These are phyloP conservation scores for Dascillus cervinus DNA, from an alignment of 2,888 invertebrate species.

Conservation along the genomic window DNA sequence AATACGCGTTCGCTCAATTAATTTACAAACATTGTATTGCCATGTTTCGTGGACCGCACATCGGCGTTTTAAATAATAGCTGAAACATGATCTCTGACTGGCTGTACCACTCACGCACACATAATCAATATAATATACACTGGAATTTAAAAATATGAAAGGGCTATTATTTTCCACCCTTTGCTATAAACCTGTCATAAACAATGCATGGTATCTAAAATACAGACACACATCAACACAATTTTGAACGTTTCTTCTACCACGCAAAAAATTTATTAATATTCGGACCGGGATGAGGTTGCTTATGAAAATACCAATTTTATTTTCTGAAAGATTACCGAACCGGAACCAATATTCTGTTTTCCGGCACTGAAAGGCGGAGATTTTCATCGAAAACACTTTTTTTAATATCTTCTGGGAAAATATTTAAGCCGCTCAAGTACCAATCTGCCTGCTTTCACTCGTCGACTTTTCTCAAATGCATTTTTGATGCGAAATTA, in stretches of 20 bases:
- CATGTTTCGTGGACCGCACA: slow-evolving; percentile 14
- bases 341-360: slow-evolving; percentile 28
- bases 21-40: slow-evolving; percentile 17
- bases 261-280: no score
- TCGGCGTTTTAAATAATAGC: slow-evolving; percentile 18
- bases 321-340: slow-evolving; percentile 23
- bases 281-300: no score
- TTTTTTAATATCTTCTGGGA: slow-evolving; percentile 23
- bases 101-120: slow-evolving; percentile 17
- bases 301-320: slow-evolving; percentile 22
- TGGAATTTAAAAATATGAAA: slow-evolving; percentile 28
- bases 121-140: slow-evolving; percentile 22
- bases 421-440: no score
- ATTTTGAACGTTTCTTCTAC: no score
- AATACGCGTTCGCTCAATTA: slow-evolving; percentile 18
- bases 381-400: slow-evolving; percentile 22
- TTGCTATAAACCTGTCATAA: slow-evolving; percentile 26
- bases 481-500: no score
- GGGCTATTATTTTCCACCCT: slow-evolving; percentile 27
- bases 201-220: slow-evolving; percentile 24
- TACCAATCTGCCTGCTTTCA: no score
- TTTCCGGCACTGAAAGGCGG: slow-evolving; percentile 21
- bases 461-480: no score
- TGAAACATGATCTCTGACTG: slow-evolving; percentile 20
- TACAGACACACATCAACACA: slow-evolving; percentile 13